phyloP scores from a whole-genome alignment of 1,140 invertebrate species.

The Monomorium pharaonis region DNA sequence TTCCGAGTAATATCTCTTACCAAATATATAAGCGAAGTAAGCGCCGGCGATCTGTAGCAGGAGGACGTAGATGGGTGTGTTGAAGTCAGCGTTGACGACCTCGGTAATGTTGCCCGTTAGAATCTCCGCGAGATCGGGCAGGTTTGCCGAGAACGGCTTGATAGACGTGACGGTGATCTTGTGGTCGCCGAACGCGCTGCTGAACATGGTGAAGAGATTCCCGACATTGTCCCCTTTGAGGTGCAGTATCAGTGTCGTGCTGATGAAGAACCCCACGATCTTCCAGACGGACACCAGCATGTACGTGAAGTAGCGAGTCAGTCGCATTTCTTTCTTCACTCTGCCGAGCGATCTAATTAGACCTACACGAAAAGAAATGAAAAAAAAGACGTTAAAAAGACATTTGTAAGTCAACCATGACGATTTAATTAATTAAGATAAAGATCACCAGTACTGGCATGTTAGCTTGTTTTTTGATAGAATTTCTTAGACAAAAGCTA shows the following conservation, averaged over 20 bases:
- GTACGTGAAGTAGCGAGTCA: constrained; percentile 94
- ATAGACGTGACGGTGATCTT: constrained; percentile 89
- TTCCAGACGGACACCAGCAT: constrained; percentile 96
- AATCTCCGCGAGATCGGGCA: constrained; percentile 91
- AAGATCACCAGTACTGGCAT: no score
- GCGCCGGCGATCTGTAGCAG: constrained; percentile 93
- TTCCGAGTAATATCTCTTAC: constrained; percentile 77
- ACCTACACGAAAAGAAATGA: constrained; percentile 84
- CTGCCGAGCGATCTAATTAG: constrained; percentile 92
- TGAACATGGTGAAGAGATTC: constrained; percentile 92
- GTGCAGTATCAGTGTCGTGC: constrained; percentile 90
- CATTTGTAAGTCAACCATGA: neutral
- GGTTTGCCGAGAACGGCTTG: constrained; percentile 78
- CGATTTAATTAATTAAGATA: neutral
- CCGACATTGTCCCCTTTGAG: constrained; percentile 91
- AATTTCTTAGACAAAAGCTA: no score
- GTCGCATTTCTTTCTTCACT: constrained; percentile 92
- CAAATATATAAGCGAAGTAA: constrained; percentile 96
- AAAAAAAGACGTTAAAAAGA: neutral
- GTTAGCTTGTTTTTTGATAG: no score
- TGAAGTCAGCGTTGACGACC: constrained; percentile 88
- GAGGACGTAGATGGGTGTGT: constrained; percentile 91
- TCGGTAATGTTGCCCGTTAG: constrained; percentile 90
- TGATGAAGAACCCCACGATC: constrained; percentile 91
- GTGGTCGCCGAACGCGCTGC: constrained; percentile 91